Percentiles rank a stretch among this genome's conserved stretches.
Evolutionary conservation across 2,888 invertebrate genomes (phyloP).

Genomic region (Metellina segmentata): DNA sequence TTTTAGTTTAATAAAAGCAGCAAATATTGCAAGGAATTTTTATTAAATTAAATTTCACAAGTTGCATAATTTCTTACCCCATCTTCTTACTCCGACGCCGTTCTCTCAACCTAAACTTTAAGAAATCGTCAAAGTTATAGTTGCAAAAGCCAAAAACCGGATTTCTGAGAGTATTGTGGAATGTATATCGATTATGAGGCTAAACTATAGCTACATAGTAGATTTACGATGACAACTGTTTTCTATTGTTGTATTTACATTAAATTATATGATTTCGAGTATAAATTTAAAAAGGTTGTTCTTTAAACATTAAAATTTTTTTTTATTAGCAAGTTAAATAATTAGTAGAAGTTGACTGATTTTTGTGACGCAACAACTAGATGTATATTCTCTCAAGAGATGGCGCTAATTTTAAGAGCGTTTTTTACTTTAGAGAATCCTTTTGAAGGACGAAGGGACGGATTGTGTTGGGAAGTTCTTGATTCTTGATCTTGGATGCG

Average conservation of each 20-base stretch:
- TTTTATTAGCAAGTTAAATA: background rate
- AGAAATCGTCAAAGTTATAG: background rate
- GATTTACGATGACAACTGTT: too few species aligned
- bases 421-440: slow-evolving; percentile 32
- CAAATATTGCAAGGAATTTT: background rate
- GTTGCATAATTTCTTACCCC: slow-evolving; percentile 28
- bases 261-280: too few species aligned
- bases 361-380: too few species aligned
- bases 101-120: background rate
- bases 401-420: slow-evolving; percentile 68
- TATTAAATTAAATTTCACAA: background rate
- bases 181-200: slow-evolving; percentile 7
- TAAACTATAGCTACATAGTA: background rate
- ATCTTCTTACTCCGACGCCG: background rate
- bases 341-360: too few species aligned
- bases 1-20: too few species aligned
- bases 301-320: background rate
- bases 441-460: slow-evolving; percentile 71
- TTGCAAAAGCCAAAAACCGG: background rate
- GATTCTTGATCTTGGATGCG: slow-evolving; percentile 70
- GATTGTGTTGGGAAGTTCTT: slow-evolving; percentile 11
- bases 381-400: slow-evolving; percentile 24
- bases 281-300: too few species aligned
- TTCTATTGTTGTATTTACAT: too few species aligned
- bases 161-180: background rate